Evolutionary conservation across 2,888 invertebrate genomes (phyloP).

Genomic region (Trichacis sp.): DNA sequence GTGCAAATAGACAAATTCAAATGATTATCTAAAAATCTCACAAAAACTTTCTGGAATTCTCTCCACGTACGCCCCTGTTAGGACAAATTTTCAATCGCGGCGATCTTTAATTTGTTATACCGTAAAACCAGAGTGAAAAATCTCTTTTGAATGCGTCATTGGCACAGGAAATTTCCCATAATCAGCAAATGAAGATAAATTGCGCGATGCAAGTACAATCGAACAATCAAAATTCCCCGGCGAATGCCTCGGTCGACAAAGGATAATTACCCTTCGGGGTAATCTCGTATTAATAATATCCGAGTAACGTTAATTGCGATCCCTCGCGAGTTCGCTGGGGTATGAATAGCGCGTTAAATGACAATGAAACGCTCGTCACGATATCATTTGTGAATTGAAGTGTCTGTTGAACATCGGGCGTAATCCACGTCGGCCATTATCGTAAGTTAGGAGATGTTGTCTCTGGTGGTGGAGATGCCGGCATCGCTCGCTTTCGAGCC

Average conservation of each 20-base stretch:
- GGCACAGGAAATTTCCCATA: not conserved
- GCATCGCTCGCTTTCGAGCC: constrained; percentile 39
- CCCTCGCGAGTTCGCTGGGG: not conserved
- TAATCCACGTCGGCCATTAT: constrained; percentile 53
- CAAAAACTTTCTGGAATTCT: no score
- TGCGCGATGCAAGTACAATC: not conserved
- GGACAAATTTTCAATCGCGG: no score
- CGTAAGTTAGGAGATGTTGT: constrained; percentile 50
- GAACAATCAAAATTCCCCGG: not conserved
- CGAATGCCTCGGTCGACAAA: not conserved
- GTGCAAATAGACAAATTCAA: no score
- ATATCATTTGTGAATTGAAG: constrained; percentile 13
- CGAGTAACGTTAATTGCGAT: constrained; percentile 1
- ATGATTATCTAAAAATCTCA: no score
- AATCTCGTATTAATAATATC: not conserved
- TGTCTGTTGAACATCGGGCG: constrained; percentile 38
- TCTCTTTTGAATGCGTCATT: not conserved
- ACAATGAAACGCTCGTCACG: constrained; percentile 17
- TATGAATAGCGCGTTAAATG: constrained; percentile 17
- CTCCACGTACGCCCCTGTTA: no score
- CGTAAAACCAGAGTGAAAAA: no score
- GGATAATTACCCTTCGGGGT: not conserved
- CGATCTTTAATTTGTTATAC: no score
- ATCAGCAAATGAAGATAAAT: not conserved
- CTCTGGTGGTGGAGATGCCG: not conserved